Conservation (phyloP, 2,888 invertebrate species). For the Drosophila demipolita region DNA sequence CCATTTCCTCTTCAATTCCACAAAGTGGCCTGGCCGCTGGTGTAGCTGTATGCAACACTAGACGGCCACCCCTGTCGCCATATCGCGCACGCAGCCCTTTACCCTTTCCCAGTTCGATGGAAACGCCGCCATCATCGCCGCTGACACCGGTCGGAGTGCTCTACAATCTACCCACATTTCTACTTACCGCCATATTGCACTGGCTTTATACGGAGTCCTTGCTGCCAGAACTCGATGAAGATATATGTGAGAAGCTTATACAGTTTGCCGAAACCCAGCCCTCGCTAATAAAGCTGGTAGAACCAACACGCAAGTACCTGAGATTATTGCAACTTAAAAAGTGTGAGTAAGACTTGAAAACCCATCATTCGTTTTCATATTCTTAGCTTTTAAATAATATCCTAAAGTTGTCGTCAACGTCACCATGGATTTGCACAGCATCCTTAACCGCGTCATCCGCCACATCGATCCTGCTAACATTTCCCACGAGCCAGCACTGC, state of each 20-base stretch:
- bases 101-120: conserved; percentile 80
- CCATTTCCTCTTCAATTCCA: conserved; percentile 51
- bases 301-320: conserved; percentile 87
- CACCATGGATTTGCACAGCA: conserved; percentile 88
- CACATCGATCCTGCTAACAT: conserved; percentile 86
- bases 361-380: neutral
- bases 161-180: conserved; percentile 87
- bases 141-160: conserved; percentile 86
- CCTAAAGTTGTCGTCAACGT: conserved; percentile 87
- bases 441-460: conserved; percentile 87
- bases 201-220: conserved; percentile 89
- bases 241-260: conserved; percentile 87
- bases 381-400: neutral
- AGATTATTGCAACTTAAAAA: conserved; percentile 88
- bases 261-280: conserved; percentile 86
- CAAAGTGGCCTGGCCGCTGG: conserved; percentile 18
- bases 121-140: conserved; percentile 83
- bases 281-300: conserved; percentile 86
- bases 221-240: conserved; percentile 87
- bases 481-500: conserved; percentile 86
- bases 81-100: conserved; percentile 82
- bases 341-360: conserved; percentile 83
- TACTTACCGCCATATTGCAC: conserved; percentile 87
- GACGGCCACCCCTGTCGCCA: conserved; percentile 82
- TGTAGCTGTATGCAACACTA: conserved; percentile 62